Percentiles rank a stretch among this genome's conserved stretches.
Evolutionary conservation across 2,888 invertebrate genomes (phyloP).

Genomic region (Dione juno): DNA sequence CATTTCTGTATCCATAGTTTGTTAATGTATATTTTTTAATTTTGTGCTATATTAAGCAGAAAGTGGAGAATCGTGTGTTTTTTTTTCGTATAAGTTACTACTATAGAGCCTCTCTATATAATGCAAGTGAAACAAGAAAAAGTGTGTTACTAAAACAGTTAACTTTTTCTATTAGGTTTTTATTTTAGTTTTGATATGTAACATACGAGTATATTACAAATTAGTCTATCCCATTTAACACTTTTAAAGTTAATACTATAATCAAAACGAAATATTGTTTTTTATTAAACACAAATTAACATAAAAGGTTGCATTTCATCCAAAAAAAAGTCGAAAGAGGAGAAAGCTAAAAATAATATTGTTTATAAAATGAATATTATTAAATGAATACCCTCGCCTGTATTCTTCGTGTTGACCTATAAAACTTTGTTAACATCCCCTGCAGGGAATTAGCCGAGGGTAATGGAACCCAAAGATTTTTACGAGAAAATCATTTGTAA

Average conservation of each 20-base stretch:
- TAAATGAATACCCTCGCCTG: constrained; percentile 37
- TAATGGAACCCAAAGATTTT: constrained; percentile 46
- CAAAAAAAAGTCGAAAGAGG: constrained; percentile 13
- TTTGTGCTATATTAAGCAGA: too few species aligned
- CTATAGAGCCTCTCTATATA: too few species aligned
- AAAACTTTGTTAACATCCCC: constrained; percentile 46
- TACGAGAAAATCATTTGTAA: constrained; percentile 38
- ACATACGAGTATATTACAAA: too few species aligned
- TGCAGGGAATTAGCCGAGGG: constrained; percentile 47
- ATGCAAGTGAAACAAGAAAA: too few species aligned
- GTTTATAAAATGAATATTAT: constrained; percentile 37
- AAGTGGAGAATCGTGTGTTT: too few species aligned
- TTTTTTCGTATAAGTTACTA: too few species aligned
- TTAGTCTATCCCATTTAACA: too few species aligned
- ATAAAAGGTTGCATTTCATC: constrained; percentile 19
- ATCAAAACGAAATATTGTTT: background rate
- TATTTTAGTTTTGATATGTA: too few species aligned
- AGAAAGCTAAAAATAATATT: constrained; percentile 27
- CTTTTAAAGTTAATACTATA: background rate
- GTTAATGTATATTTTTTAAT: too few species aligned
- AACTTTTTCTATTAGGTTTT: too few species aligned
- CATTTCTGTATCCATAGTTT: background rate
- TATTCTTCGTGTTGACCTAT: constrained; percentile 45
- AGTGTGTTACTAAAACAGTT: too few species aligned
- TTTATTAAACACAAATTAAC: background rate